Percentiles rank a stretch among this genome's conserved stretches.
Conservation (phyloP, 2,113 vertebrate species). For the Aleadryas rufinucha region DNA sequence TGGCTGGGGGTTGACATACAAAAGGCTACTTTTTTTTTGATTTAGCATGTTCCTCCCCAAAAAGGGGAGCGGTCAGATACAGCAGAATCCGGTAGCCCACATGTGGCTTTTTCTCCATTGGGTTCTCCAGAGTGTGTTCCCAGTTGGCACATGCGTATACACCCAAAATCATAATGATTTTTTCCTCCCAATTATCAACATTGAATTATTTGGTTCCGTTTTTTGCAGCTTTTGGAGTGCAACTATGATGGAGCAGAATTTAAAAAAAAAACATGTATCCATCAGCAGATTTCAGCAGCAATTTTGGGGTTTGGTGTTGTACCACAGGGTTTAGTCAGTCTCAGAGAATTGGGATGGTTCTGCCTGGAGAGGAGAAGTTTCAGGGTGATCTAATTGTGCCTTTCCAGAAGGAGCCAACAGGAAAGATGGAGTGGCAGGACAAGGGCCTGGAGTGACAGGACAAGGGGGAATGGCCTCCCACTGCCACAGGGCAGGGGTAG, state of each 20-base stretch:
- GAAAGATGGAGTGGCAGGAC: not conserved
- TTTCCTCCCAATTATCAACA: not conserved
- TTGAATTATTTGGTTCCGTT: not conserved
- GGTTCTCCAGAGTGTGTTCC: not conserved
- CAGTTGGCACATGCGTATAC: not conserved
- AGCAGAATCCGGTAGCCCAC: not conserved
- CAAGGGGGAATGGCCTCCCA: not conserved
- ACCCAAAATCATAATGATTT: not conserved
- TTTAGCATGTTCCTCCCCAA: not conserved
- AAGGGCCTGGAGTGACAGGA: not conserved
- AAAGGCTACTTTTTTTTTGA: not conserved
- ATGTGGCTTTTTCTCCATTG: not conserved
- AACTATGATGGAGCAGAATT: accelerated
- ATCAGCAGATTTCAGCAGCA: not conserved
- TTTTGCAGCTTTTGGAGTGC: not conserved
- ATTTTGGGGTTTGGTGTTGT: not conserved
- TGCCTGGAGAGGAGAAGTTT: not conserved
- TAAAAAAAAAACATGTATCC: not conserved
- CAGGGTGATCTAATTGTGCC: not conserved
- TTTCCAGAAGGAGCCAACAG: not conserved
- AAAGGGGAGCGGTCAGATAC: not conserved
- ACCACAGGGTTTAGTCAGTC: not conserved
- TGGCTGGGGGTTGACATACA: not conserved
- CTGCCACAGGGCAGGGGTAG: accelerated
- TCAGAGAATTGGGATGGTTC: not conserved